phyloP scores from a whole-genome alignment of 2,113 vertebrate genomes.

The Telmatochromis brachygnathus region DNA sequence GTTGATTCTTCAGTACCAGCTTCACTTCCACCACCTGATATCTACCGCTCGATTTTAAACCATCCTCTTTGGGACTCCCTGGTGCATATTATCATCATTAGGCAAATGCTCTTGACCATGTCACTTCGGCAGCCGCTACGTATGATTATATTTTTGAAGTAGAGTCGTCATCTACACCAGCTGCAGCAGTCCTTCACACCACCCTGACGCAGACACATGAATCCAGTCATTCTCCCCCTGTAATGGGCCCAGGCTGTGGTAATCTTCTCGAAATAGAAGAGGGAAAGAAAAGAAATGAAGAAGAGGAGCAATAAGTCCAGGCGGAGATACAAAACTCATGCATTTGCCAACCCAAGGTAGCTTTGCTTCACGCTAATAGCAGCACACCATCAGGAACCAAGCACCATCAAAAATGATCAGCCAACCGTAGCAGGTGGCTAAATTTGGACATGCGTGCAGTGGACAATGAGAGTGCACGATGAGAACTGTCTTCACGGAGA shows the following conservation, averaged over 20 bases:
- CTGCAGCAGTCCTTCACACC: not conserved
- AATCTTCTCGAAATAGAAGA: constrained; percentile 43
- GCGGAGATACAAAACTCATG: not conserved
- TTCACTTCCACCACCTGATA: not conserved
- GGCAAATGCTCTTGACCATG: not conserved
- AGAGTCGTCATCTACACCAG: not conserved
- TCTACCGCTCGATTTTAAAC: not conserved
- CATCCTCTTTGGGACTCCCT: not conserved
- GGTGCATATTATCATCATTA: not conserved
- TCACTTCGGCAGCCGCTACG: not conserved
- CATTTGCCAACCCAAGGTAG: constrained; percentile 39
- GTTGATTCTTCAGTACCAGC: not conserved
- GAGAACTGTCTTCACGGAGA: not conserved
- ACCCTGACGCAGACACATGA: not conserved
- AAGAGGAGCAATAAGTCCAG: not conserved
- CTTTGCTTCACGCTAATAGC: constrained; percentile 27
- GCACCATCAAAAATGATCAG: constrained; percentile 63
- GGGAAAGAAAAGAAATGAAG: constrained; percentile 3
- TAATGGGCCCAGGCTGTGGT: constrained; percentile 13
- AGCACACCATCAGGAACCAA: constrained; percentile 27
- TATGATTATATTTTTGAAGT: not conserved
- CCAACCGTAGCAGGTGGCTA: constrained; percentile 59
- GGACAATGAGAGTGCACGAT: constrained; percentile 4
- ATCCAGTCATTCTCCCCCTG: not conserved
- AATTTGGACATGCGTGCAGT: constrained; percentile 49